Evolutionary conservation across 2,113 vertebrate species (phyloP).

Genomic region (Sinocyclocheilus anshuiensis): DNA sequence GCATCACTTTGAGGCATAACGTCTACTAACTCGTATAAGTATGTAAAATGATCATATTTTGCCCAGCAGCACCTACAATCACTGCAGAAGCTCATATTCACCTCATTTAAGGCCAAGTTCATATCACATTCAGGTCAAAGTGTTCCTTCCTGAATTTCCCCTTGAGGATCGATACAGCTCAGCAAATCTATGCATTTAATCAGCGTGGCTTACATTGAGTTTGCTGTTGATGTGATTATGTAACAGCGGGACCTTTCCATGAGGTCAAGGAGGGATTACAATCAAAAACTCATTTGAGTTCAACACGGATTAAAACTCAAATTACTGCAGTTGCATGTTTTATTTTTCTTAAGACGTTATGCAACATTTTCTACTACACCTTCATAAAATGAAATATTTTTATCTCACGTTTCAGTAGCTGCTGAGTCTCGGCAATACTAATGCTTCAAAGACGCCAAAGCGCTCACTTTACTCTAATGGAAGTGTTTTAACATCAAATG

Average conservation of each 20-base stretch:
- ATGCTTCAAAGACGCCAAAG: neutral
- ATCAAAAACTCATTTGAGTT: slow-evolving; percentile 20
- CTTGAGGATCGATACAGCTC: slow-evolving; percentile 11
- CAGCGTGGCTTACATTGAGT: slow-evolving; percentile 14
- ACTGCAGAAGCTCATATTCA: slow-evolving; percentile 1
- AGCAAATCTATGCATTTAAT: slow-evolving; percentile 10
- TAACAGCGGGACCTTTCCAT: neutral
- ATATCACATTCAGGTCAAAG: slow-evolving; percentile 33
- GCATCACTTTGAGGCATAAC: neutral
- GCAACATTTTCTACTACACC: neutral
- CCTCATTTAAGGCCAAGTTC: neutral
- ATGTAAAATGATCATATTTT: neutral
- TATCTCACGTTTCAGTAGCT: neutral
- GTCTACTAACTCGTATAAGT: neutral
- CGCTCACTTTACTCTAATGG: neutral
- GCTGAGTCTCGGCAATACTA: neutral
- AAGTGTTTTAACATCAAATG: slow-evolving; percentile 8
- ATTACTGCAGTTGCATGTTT: slow-evolving; percentile 6
- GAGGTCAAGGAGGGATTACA: slow-evolving; percentile 15
- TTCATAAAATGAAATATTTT: neutral
- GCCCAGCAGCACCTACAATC: neutral
- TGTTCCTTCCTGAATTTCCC: slow-evolving; percentile 25
- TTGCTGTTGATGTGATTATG: slow-evolving; percentile 11
- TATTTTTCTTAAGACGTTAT: neutral
- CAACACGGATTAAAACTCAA: slow-evolving; percentile 3